Evolutionary conservation across 30 jellyfish, hydroid and myxozoan genomes (phyloP).

Genomic region (Turritopsis rubra): DNA sequence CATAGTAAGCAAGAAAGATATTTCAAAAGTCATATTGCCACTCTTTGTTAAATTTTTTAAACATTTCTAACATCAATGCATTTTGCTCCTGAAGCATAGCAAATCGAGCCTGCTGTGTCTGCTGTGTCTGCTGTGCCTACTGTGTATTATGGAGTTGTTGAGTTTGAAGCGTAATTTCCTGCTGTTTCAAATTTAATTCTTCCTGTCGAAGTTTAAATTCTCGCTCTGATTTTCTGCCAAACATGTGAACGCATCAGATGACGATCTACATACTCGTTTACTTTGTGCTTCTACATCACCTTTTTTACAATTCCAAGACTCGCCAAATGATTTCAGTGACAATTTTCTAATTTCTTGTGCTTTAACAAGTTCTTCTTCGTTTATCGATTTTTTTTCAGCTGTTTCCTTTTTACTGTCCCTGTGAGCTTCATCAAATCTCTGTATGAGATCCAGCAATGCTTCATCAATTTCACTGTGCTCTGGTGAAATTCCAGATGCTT

Average conservation of each 20-base stretch:
- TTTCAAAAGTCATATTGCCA: background rate
- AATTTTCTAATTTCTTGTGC: background rate
- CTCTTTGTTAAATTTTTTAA: background rate
- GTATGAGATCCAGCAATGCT: background rate
- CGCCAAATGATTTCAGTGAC: background rate
- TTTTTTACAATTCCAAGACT: background rate
- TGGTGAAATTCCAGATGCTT: background rate
- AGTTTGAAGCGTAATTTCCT: background rate
- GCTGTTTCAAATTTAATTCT: background rate
- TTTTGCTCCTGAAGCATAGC: background rate
- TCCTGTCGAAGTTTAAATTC: background rate
- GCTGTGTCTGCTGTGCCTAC: background rate
- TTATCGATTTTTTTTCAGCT: background rate
- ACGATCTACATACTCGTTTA: background rate
- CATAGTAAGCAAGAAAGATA: background rate
- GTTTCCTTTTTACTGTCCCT: background rate
- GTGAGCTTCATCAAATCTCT: background rate
- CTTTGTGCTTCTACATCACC: background rate
- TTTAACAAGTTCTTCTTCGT: background rate
- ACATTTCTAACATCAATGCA: background rate
- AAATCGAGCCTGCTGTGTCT: background rate
- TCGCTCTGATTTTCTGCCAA: too few species aligned
- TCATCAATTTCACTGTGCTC: background rate
- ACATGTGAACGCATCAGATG: background rate
- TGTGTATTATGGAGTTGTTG: background rate